Percentiles rank a stretch among this genome's conserved stretches.
phyloP scores from a whole-genome alignment of 2,113 vertebrate species.

The Plestiodon gilberti region DNA sequence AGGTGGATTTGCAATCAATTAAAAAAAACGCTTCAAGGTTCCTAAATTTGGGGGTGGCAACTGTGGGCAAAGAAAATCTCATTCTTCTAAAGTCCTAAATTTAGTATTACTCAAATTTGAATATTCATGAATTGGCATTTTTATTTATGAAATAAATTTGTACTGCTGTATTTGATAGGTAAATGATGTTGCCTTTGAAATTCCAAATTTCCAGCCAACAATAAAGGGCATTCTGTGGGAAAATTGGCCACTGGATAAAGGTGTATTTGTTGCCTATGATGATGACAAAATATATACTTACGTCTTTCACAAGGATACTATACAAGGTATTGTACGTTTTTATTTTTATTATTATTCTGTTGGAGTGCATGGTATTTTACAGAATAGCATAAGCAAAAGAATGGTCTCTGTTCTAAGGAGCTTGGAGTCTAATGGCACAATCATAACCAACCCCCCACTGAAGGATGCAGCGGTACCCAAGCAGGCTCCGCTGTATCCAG shows the following conservation, averaged over 20 bases:
- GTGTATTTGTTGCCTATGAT: conserved; percentile 91
- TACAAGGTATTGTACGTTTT: conserved; percentile 84
- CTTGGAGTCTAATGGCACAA: no score
- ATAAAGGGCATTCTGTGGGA: conserved; percentile 96
- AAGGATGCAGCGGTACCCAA: no score
- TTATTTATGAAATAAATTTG: conserved; percentile 24
- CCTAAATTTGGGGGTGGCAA: neutral
- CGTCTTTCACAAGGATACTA: conserved; percentile 89
- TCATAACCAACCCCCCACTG: no score
- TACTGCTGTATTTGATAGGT: conserved; percentile 74
- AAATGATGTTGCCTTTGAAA: conserved; percentile 84
- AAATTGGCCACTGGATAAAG: conserved; percentile 90
- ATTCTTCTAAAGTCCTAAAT: neutral
- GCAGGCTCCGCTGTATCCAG: no score
- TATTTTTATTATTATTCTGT: neutral
- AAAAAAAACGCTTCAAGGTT: neutral
- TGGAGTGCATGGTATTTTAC: neutral
- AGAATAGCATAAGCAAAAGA: neutral
- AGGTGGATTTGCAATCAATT: neutral
- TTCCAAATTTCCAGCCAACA: conserved; percentile 92
- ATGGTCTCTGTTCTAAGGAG: neutral
- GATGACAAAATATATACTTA: conserved; percentile 95
- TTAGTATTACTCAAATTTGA: neutral
- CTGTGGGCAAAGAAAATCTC: neutral
- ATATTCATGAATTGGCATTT: conserved; percentile 5